Base-by-base conservation (phyloP, 2,888 invertebrate species). In the Acleris laterana region DNA sequence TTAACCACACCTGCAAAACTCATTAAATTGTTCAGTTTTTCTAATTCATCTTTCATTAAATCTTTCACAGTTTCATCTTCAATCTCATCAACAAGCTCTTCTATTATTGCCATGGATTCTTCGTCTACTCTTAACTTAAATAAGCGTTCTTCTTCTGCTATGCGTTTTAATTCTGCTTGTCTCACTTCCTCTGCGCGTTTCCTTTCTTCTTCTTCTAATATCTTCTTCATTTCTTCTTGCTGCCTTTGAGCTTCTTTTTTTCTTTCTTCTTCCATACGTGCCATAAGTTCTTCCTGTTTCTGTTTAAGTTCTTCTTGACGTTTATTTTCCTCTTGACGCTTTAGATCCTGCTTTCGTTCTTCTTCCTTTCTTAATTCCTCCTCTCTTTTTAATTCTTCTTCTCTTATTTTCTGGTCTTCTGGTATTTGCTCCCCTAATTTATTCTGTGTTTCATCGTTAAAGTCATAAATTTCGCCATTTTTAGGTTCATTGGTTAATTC, bases 151-250 rank as follows among this genome's bases (percentile, higher is more conserved):
- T 90, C 85, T 74, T 85, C 85, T 17, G 82, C 83, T 74, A 85
- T 83, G 56, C 83, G 77, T 76, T 83, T 84, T 46, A 87, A 64
- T 73, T 88, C 87, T 17, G 83, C 84, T 76, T 78, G 77, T 63
- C 72, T 81, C 73, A 89, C 86, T 79, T 86, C 84, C 77, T 91
- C 88, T 28, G 84, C 51, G 73, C 80, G 88, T 74, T 76, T 85
- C 69, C 74, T 83, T 62, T 86, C 69, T 69, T 84, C 84, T 76
- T 81, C 85, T 78, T 91, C 88, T 46, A 86, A 52, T 71, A 81
- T 87, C 73, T 74, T 85, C 69, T 74, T 84, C 56, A 87, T 69
- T 72, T 86, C 84, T 69, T 84, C 85, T 75, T 81, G 81, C 71
- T 75, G 82, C 63, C 75, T 83, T 70, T 81, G 75, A 63, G 89